phyloP scores from a whole-genome alignment of 2,113 vertebrate species.

The Okapia johnstoni region DNA sequence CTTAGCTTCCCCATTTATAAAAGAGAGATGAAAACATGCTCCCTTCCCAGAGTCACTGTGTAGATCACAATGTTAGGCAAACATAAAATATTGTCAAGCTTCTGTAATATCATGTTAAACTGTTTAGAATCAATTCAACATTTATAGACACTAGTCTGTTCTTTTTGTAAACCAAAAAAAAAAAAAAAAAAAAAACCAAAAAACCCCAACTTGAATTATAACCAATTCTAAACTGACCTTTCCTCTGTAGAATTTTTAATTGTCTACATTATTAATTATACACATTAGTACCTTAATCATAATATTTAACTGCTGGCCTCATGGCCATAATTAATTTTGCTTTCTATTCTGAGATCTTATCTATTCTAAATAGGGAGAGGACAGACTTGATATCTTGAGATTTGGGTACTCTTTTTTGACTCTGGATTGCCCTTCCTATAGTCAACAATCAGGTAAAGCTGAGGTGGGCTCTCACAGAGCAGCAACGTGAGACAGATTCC shows the following conservation, averaged over 20 bases:
- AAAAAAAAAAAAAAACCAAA: neutral
- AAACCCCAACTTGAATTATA: neutral
- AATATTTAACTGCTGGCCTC: neutral
- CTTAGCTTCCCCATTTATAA: neutral
- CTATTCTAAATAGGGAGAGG: neutral
- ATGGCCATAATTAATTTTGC: neutral
- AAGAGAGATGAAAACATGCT: neutral
- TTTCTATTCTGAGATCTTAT: neutral
- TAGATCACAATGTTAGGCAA: neutral
- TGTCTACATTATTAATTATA: neutral
- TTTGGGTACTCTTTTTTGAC: neutral
- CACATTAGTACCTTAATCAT: neutral
- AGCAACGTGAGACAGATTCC: neutral
- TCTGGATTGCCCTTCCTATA: neutral
- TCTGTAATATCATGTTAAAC: neutral
- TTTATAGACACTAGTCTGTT: neutral
- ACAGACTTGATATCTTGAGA: neutral
- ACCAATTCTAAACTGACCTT: neutral
- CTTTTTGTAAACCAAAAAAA: neutral
- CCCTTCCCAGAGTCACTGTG: neutral
- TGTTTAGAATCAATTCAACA: neutral
- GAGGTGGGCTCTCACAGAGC: neutral
- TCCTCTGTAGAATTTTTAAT: neutral
- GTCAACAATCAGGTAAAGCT: neutral
- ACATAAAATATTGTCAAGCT: neutral